Percentiles rank a stretch among this genome's conserved stretches.
phyloP scores from a whole-genome alignment of 2,797 vertebrate genomes.

The Meriones psammophilus region DNA sequence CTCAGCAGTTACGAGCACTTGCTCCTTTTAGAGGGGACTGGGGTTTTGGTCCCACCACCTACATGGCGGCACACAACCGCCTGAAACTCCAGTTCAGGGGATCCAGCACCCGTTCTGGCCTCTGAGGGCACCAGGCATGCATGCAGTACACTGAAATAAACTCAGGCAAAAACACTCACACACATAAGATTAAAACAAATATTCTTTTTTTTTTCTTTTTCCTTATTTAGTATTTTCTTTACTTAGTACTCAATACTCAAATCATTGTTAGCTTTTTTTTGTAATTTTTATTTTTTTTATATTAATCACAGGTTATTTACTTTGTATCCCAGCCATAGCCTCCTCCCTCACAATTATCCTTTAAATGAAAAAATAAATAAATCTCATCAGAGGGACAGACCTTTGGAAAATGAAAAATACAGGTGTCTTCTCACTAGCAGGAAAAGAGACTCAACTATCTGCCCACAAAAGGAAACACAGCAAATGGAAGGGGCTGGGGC shows the following conservation, averaged over 20 bases:
- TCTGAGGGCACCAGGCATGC: background rate
- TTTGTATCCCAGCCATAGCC: no score
- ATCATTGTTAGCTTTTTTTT: no score
- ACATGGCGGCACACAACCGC: background rate
- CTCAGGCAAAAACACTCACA: background rate
- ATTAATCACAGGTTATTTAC: no score
- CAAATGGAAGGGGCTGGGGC: background rate
- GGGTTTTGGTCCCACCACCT: background rate
- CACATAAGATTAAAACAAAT: background rate
- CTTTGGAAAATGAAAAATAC: background rate
- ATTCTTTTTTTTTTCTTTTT: background rate
- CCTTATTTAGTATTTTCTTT: no score
- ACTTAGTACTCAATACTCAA: no score
- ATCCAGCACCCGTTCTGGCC: background rate
- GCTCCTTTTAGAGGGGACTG: background rate
- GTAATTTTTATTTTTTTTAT: no score
- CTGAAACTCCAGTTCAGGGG: background rate
- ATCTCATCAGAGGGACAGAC: background rate
- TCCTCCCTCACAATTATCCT: no score
- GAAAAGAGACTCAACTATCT: background rate
- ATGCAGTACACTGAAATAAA: background rate
- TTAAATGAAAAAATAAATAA: no score
- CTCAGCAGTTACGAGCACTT: background rate
- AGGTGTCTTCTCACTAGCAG: background rate
- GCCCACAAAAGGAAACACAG: background rate